Percentiles rank a stretch among this genome's conserved stretches.
phyloP scores from a whole-genome alignment of 2,888 invertebrate genomes.

The Nephrotoma guestfalica region DNA sequence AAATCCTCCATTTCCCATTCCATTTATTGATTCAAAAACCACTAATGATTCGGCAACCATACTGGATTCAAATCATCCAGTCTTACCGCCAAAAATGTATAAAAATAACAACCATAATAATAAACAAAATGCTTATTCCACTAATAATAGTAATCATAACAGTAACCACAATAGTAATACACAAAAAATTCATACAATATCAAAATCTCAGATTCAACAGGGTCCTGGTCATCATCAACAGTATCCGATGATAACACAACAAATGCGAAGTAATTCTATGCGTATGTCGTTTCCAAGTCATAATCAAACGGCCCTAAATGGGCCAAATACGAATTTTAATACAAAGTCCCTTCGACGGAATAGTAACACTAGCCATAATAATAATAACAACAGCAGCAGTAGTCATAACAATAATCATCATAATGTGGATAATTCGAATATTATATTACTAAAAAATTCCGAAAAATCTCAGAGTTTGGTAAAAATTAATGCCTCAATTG shows the following conservation, averaged over 20 bases:
- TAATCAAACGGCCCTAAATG: slow-evolving; percentile 8
- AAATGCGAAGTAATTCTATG: slow-evolving; percentile 1
- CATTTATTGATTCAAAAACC: slow-evolving; percentile 14
- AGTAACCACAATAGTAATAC: slow-evolving; percentile 13
- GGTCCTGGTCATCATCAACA: not conserved
- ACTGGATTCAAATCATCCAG: slow-evolving; percentile 21
- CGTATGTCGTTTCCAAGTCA: slow-evolving; percentile 3
- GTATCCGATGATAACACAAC: not conserved
- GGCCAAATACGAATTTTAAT: slow-evolving; percentile 12
- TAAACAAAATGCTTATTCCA: slow-evolving; percentile 12
- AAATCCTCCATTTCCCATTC: slow-evolving; percentile 14
- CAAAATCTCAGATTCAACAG: slow-evolving; percentile 13
- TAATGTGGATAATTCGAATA: slow-evolving; percentile 5
- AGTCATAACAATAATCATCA: not conserved
- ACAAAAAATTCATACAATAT: slow-evolving; percentile 16
- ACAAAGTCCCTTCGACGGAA: slow-evolving; percentile 18
- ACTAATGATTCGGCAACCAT: slow-evolving; percentile 10
- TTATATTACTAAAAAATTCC: slow-evolving; percentile 7
- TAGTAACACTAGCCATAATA: slow-evolving; percentile 15
- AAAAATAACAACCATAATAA: slow-evolving; percentile 24
- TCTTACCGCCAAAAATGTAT: slow-evolving; percentile 33
- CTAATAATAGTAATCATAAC: slow-evolving; percentile 13
- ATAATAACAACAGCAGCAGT: slow-evolving; percentile 14
- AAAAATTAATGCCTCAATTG: slow-evolving; percentile 30
- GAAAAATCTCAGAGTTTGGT: slow-evolving; percentile 17